Evolutionary conservation across 2,888 invertebrate genomes (phyloP).

Genomic region (Lymantria monacha): DNA sequence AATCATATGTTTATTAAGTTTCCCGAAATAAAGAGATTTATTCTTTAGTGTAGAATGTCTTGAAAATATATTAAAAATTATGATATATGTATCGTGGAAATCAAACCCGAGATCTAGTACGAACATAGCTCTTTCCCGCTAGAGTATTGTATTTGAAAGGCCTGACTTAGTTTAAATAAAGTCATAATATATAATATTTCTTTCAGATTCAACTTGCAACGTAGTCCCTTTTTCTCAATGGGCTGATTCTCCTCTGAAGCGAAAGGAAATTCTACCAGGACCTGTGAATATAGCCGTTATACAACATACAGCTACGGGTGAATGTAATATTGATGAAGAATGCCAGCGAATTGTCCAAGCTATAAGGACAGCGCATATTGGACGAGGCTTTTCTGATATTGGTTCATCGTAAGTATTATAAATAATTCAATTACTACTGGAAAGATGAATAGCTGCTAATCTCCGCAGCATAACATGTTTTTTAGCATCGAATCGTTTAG

Average conservation of each 20-base stretch:
- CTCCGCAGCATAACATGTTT: too few relatives aligned
- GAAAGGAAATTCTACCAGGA: slow-evolving; percentile 33
- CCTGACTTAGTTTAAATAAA: too few relatives aligned
- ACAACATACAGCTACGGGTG: slow-evolving; percentile 80
- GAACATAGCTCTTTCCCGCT: too few relatives aligned
- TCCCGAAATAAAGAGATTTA: too few relatives aligned
- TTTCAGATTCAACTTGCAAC: slow-evolving; percentile 38
- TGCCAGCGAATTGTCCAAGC: slow-evolving; percentile 63
- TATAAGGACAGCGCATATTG: slow-evolving; percentile 79
- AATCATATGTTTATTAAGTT: too few relatives aligned
- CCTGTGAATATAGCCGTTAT: slow-evolving; percentile 79
- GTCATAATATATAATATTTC: neutral
- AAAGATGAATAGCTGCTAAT: too few relatives aligned
- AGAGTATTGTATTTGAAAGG: too few relatives aligned
- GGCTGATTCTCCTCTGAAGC: slow-evolving; percentile 37
- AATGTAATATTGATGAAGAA: slow-evolving; percentile 59
- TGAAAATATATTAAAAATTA: too few relatives aligned
- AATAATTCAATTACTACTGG: neutral
- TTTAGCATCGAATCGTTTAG: too few relatives aligned
- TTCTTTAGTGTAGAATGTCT: too few relatives aligned
- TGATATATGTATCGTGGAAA: too few relatives aligned
- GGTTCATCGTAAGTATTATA: slow-evolving; percentile 79
- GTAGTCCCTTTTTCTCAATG: slow-evolving; percentile 49
- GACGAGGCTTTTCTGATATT: slow-evolving; percentile 76
- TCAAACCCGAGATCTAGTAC: too few relatives aligned